phyloP scores from a whole-genome alignment of 2,113 vertebrate species.

The Semicossyphus pulcher region DNA sequence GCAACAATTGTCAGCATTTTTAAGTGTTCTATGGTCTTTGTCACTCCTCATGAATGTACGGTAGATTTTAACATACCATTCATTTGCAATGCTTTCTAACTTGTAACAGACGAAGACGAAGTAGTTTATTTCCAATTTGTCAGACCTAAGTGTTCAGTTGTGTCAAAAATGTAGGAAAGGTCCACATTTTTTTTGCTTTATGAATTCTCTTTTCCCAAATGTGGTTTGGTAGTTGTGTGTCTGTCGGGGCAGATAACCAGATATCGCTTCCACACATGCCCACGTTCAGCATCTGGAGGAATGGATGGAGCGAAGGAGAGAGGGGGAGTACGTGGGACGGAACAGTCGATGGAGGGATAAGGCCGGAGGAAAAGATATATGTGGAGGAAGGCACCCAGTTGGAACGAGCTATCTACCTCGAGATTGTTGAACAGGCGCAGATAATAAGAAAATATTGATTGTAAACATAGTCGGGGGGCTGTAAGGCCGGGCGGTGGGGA shows the following conservation, averaged over 20 bases:
- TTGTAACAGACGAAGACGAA: too few species aligned
- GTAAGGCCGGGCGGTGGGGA: constrained; percentile 32
- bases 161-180: too few species aligned
- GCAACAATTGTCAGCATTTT: too few species aligned
- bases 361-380: constrained; percentile 24
- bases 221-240: neutral
- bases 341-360: constrained; percentile 20
- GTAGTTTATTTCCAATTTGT: too few species aligned
- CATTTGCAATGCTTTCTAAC: too few species aligned
- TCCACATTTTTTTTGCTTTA: too few species aligned
- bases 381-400: constrained; percentile 29
- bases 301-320: neutral
- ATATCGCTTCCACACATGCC: neutral
- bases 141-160: too few species aligned
- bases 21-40: too few species aligned
- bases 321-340: neutral
- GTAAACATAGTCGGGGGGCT: constrained; percentile 60
- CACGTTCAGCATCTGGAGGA: constrained; percentile 29
- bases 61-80: too few species aligned
- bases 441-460: constrained; percentile 78
- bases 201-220: neutral
- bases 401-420: constrained; percentile 62
- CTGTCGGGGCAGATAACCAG: constrained; percentile 1
- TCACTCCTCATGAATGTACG: too few species aligned
- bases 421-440: constrained; percentile 68